Base-by-base conservation (phyloP, 1,140 invertebrate species). In the Diorhabda carinulata region DNA sequence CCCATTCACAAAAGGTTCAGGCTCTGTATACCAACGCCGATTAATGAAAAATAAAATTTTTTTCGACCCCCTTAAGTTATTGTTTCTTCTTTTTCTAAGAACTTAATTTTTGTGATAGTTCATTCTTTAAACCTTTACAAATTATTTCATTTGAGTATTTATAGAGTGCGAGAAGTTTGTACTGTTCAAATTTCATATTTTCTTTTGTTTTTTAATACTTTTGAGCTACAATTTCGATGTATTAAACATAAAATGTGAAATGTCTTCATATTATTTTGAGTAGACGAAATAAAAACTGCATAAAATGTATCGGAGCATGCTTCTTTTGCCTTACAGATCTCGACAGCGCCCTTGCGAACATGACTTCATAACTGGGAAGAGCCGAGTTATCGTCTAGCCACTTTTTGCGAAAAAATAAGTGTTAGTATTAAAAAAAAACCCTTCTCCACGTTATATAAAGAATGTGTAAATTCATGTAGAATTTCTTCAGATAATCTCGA, bases 351-450 rank as follows among this genome's bases (percentile, higher is more conserved):
- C 84, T 84, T 78, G 85, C 84, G 74, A 88, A 85, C 79, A 87
- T 84, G 81, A 86, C 86, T 72, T 86, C 84, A 82, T 87, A 88
- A 76, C 84, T 86, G 71, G 87, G 86, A 76, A 86, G 82, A 70
- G 86, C 83, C 61, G 86, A 86, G 81, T 88, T 86, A 77, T 88
- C 87, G 78, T 88, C 87, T 83, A 89, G 81, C 88, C 87, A 89
- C 88, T 89, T 82, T 62, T 66, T 41, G 8, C 56, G 57, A 69
- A 69, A 73, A 71, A 69, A 66, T 25, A 9, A 52, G 57, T 73
- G 77, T 78, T 78, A 77, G 76, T 77, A 65, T 61, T n/a, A 52
- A 78, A 72, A 72, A 70, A 66, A 41, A 64, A 64, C 59, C 64
- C 44, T 57, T 25, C 4, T 10, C 64, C 64, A 9, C 41, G 43